Evolutionary conservation across 2,888 invertebrate species (phyloP).

Genomic region (Drosophila fungiperda): DNA sequence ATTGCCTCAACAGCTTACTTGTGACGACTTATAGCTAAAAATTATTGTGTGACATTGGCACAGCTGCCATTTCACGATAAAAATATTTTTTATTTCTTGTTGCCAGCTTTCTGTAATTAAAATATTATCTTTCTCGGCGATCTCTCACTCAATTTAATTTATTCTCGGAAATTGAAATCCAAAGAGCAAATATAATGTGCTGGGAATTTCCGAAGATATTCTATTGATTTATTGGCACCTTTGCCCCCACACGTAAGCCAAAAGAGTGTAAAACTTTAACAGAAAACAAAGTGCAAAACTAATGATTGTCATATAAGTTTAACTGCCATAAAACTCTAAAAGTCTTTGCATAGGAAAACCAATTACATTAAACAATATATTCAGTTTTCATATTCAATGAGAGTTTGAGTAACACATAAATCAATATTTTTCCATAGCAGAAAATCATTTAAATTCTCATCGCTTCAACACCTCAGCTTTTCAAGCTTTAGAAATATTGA

Average conservation of each 20-base stretch:
- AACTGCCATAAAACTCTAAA: background rate
- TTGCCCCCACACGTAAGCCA: slow-evolving; percentile 1
- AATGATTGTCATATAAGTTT: slow-evolving; percentile 11
- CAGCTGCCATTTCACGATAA: slow-evolving; percentile 3
- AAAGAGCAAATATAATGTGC: slow-evolving; percentile 11
- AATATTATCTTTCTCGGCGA: slow-evolving; percentile 33
- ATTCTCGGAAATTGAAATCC: slow-evolving; percentile 8
- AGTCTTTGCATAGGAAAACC: background rate
- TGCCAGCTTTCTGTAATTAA: slow-evolving; percentile 39
- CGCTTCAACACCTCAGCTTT: background rate
- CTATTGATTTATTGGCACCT: slow-evolving; percentile 21
- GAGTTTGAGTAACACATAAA: background rate
- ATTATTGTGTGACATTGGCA: background rate
- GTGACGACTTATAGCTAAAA: background rate
- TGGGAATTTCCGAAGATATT: background rate
- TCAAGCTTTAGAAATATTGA: background rate
- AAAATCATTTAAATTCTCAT: background rate
- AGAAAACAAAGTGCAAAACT: slow-evolving; percentile 15
- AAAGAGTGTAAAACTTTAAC: slow-evolving; percentile 1
- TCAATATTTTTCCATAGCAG: background rate
- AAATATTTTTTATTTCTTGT: background rate
- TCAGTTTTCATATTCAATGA: background rate
- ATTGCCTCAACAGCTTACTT: background rate
- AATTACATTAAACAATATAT: background rate
- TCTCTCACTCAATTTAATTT: slow-evolving; percentile 43